phyloP scores from a whole-genome alignment of 2,888 invertebrate genomes.

The Schizaphis graminum region DNA sequence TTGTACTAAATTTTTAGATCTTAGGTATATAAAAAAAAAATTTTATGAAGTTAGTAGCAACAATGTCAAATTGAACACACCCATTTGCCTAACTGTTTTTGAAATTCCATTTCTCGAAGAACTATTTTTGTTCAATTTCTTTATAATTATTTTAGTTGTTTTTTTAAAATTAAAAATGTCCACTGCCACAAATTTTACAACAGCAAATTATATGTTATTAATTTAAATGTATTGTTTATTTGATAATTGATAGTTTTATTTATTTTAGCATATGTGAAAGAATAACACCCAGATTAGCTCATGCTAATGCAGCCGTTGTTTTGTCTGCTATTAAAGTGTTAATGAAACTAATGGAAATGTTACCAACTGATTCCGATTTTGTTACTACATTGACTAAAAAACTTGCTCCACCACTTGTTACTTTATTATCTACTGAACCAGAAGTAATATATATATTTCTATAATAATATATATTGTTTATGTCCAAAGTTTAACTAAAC shows the following conservation, averaged over 20 bases:
- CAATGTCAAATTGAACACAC: too few species aligned
- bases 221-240: not conserved
- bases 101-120: not conserved
- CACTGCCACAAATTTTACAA: not conserved
- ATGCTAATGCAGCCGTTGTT: slow-evolving; percentile 99
- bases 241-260: not conserved
- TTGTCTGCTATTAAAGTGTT: slow-evolving; percentile 98
- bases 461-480: not conserved
- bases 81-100: not conserved
- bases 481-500: not conserved
- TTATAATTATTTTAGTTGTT: not conserved
- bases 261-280: slow-evolving; percentile 88
- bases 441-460: slow-evolving; percentile 74
- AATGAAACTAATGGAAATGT: slow-evolving; percentile 99
- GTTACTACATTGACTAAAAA: slow-evolving; percentile 95
- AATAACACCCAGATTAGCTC: slow-evolving; percentile 96
- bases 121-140: not conserved
- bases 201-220: not conserved
- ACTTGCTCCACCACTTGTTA: slow-evolving; percentile 98
- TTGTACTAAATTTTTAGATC: too few species aligned
- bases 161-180: not conserved
- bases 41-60: too few species aligned
- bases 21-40: too few species aligned
- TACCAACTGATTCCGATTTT: slow-evolving; percentile 93
- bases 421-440: slow-evolving; percentile 96